Evolutionary conservation across 2,888 invertebrate genomes (phyloP), one percentile per base, ranked within the genome.

Genomic region (Caenorhabditis sp.): DNA sequence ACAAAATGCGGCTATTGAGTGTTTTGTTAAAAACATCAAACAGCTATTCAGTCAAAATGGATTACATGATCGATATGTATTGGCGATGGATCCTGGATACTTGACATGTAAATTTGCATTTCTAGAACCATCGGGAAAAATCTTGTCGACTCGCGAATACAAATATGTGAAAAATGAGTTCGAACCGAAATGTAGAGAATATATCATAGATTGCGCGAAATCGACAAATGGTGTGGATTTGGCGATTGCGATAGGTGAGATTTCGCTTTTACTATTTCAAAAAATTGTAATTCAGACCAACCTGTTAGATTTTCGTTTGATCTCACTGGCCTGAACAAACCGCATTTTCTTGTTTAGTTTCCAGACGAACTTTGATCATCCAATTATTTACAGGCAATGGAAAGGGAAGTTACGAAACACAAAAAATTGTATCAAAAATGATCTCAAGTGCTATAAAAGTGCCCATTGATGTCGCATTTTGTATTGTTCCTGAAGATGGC

Each of bases 81-180:
- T 94, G 31, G 95, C 94, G 0, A 91, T 96, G 61, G 96, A 96
- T 90, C 96, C 96, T 0, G 95, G 96, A 0, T 95, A 93, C 87
- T 90, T 89, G 73, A 95, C 95, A 0, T 95, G 95, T 88, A 96
- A 96, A 91, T 89, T 93, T 52, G 95, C 94, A 1, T 90, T 94
- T 5, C 92, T 95, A 8, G 53, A 67, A 20, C 73, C 72, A 2
- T 49, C 60, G 5, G 80, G 88, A 0, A 91, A 91, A 72, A 91
- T 93, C 53, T 87, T 94, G 26, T 91, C 92, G 23, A 92, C 92
- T 0, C 91, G 90, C 62, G 92, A 93, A 0, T 91, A 94, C 65
- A 91, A 93, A 89, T 92, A 93, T 0, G 91, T 78, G 77, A 73
- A 80, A n/a, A 53, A 82, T 61, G 63, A 60, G 62, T 31, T 82